A percentile compares a stretch with the other conserved stretches of the same genome.
These are phyloP conservation scores for Drosophila miranda DNA, from an alignment of 1,140 invertebrate species.

Conservation along the genomic window DNA sequence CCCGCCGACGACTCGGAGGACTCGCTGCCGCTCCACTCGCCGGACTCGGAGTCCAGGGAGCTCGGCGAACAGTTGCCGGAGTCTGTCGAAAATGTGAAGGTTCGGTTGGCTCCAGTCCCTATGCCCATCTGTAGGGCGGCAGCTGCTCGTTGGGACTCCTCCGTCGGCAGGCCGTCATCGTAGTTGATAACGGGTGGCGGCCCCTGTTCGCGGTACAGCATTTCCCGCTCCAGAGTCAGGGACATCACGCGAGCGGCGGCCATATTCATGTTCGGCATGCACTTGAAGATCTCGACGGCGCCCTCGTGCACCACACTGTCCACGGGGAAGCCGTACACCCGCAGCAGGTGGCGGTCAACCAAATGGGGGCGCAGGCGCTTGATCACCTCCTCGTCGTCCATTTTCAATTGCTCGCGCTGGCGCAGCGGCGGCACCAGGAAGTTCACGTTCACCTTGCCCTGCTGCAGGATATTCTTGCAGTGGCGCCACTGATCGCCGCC, in stretches of 20 bases:
- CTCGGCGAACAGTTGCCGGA: slow-evolving; percentile 83
- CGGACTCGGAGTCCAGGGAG: slow-evolving; percentile 82
- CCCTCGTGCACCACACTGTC: slow-evolving; percentile 85
- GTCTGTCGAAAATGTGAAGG: slow-evolving; percentile 47
- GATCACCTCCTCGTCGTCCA: slow-evolving; percentile 82
- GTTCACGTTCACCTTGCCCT: slow-evolving; percentile 25
- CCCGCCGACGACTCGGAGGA: slow-evolving; percentile 44
- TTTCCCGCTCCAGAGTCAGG: slow-evolving; percentile 33
- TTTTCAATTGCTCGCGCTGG: slow-evolving; percentile 76
- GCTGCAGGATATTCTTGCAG: slow-evolving; percentile 10
- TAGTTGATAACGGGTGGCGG: slow-evolving; percentile 44
- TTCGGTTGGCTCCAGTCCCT: slow-evolving; percentile 5
- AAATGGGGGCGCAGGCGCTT: slow-evolving; percentile 85
- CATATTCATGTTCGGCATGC: slow-evolving; percentile 61
- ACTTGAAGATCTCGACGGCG: slow-evolving; percentile 86
- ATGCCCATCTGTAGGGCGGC: slow-evolving; percentile 2
- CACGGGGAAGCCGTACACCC: slow-evolving; percentile 89
- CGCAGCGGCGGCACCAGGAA: slow-evolving; percentile 69
- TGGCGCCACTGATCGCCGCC: slow-evolving; percentile 22
- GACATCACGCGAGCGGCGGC: slow-evolving; percentile 82
- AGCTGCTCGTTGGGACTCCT: too few relatives aligned
- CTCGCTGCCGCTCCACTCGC: slow-evolving; percentile 69
- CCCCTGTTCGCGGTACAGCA: too few relatives aligned
- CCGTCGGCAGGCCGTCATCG: slow-evolving; percentile 44
- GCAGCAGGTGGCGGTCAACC: slow-evolving; percentile 86